These are phyloP conservation scores for Anarhynchus alexandrinus DNA, from an alignment of 2,113 vertebrate genomes.

Conservation along the genomic window DNA sequence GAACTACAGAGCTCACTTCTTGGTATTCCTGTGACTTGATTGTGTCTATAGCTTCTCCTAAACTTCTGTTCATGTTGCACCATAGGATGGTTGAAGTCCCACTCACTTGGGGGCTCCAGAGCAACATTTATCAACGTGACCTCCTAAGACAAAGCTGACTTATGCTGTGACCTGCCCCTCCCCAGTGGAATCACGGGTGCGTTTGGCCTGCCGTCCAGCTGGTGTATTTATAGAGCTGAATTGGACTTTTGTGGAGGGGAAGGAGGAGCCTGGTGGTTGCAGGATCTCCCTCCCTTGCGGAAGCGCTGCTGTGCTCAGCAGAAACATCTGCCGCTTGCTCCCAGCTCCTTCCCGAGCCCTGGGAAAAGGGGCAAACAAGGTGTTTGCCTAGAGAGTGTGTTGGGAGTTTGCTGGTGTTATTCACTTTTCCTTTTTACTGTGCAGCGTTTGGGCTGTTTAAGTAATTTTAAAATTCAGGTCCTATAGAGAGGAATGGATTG, in stretches of 20 bases:
- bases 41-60: not conserved
- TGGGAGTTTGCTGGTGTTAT: not conserved
- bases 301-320: not conserved
- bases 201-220: not conserved
- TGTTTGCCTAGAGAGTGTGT: not conserved
- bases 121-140: not conserved
- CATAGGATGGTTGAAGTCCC: not conserved
- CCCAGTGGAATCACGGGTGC: not conserved
- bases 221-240: not conserved
- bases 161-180: not conserved
- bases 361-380: not conserved
- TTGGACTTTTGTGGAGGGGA: not conserved
- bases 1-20: accelerated
- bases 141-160: not conserved
- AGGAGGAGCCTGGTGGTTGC: not conserved
- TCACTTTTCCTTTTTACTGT: not conserved
- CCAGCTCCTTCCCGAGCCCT: not conserved
- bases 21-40: not conserved
- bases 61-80: accelerated
- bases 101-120: not conserved
- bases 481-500: not conserved
- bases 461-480: not conserved
- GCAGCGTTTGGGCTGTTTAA: not conserved
- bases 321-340: not conserved
- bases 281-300: not conserved